These are phyloP conservation scores for Odontamblyopus lacepedii DNA, from an alignment of 2,797 vertebrate genomes.

Conservation along the genomic window DNA sequence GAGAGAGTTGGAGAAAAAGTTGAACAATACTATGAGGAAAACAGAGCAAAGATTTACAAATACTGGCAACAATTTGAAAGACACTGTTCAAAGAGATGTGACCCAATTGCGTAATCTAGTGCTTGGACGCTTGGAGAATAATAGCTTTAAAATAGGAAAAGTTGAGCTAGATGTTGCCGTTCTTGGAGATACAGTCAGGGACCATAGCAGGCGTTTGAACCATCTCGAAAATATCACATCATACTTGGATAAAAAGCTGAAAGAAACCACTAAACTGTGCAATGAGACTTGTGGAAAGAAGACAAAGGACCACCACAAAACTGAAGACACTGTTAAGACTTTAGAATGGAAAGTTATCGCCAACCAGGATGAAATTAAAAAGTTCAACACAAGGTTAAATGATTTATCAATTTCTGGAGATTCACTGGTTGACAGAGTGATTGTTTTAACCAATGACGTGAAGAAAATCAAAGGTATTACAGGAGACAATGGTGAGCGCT, in stretches of 20 bases:
- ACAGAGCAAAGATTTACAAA: constrained; percentile 77
- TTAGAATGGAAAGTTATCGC: constrained; percentile 81
- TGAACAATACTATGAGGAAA: constrained; percentile 84
- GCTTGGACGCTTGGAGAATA: constrained; percentile 62
- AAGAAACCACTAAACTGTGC: constrained; percentile 72
- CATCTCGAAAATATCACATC: constrained; percentile 69
- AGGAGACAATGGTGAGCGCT: constrained; percentile 68
- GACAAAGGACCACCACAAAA: constrained; percentile 39
- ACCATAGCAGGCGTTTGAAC: constrained; percentile 71
- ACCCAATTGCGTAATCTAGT: constrained; percentile 71
- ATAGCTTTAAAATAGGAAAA: constrained; percentile 72
- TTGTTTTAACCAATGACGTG: constrained; percentile 66
- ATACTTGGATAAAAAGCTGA: constrained; percentile 76
- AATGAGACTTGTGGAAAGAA: constrained; percentile 74
- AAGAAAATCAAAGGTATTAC: constrained; percentile 71
- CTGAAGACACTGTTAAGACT: constrained; percentile 75
- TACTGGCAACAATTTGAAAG: constrained; percentile 77
- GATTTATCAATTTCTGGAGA: constrained; percentile 77
- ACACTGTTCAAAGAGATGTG: constrained; percentile 75
- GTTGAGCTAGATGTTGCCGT: constrained; percentile 74
- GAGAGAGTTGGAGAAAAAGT: constrained; percentile 80
- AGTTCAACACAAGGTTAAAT: constrained; percentile 76
- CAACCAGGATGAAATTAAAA: constrained; percentile 76
- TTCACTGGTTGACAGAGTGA: constrained; percentile 69
- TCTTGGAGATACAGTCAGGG: constrained; percentile 68